Evolutionary conservation across 2,113 vertebrate genomes (phyloP).

Genomic region (Oryzias celebensis): DNA sequence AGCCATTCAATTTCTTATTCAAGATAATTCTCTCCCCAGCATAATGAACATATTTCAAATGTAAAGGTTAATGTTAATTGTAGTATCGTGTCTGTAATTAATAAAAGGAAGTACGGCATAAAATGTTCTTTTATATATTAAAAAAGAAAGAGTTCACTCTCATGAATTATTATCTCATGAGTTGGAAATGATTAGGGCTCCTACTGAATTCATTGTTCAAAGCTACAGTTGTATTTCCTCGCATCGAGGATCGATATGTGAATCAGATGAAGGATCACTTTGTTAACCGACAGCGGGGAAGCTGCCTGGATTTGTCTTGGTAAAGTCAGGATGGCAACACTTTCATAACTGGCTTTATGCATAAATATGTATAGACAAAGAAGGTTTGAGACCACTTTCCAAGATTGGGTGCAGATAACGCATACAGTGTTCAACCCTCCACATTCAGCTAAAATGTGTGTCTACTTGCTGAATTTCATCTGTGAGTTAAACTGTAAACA

Average conservation of each 20-base stretch:
- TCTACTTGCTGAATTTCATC: background rate
- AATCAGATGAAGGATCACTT: constrained; percentile 63
- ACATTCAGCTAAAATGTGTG: background rate
- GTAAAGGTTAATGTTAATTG: too few relatives aligned
- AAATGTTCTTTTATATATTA: background rate
- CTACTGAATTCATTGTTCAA: constrained; percentile 41
- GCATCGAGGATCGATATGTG: constrained; percentile 47
- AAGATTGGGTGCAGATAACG: constrained; percentile 14
- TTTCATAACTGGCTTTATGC: constrained; percentile 20
- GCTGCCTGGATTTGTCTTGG: constrained; percentile 43
- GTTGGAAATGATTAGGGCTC: constrained; percentile 51
- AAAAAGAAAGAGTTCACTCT: background rate
- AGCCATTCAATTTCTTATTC: too few relatives aligned
- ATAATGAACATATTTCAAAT: too few relatives aligned
- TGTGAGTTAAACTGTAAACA: too few relatives aligned
- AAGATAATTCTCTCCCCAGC: too few relatives aligned
- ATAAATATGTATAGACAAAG: constrained; percentile 30
- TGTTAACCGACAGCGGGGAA: constrained; percentile 17
- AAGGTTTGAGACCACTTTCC: constrained; percentile 4
- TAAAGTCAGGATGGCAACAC: constrained; percentile 17
- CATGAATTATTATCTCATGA: constrained; percentile 32
- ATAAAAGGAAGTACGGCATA: too few relatives aligned
- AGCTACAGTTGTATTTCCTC: constrained; percentile 40
- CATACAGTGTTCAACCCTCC: background rate
- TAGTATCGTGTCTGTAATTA: background rate